phyloP scores from a whole-genome alignment of 1,140 invertebrate species.

The Colletes latitarsis region DNA sequence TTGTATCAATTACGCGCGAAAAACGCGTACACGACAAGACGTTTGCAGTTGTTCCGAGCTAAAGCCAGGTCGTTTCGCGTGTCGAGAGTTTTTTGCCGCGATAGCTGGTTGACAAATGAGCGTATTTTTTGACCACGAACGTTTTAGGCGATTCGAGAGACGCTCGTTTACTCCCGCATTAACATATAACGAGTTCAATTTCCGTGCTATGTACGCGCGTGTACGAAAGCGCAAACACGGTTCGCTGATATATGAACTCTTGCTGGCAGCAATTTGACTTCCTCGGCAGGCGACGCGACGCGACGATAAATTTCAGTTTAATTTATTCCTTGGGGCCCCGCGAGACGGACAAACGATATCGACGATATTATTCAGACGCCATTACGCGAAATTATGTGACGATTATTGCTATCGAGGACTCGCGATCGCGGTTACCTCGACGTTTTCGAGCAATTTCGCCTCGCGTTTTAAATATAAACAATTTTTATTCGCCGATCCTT shows the following conservation, averaged over 20 bases:
- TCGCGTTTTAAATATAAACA: no score
- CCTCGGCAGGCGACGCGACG: neutral
- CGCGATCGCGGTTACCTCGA: constrained; percentile 3
- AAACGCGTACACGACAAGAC: constrained; percentile 15
- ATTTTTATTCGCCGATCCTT: no score
- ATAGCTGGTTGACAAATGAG: constrained; percentile 2
- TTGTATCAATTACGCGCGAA: constrained; percentile 25
- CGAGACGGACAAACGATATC: neutral
- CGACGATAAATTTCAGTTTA: constrained; percentile 32
- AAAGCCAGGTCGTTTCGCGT: neutral
- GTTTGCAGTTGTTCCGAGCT: constrained; percentile 2
- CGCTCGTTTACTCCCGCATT: constrained; percentile 1
- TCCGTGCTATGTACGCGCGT: neutral
- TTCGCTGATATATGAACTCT: neutral
- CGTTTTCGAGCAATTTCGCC: neutral
- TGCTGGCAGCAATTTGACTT: constrained; percentile 17
- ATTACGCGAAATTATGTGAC: constrained; percentile 43
- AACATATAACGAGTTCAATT: constrained; percentile 20
- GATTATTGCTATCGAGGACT: constrained; percentile 35
- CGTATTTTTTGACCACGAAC: neutral
- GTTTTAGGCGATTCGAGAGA: neutral
- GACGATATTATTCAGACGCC: constrained; percentile 3
- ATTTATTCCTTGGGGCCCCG: constrained; percentile 4
- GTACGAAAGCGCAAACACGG: constrained; percentile 22
- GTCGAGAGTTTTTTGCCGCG: neutral